Evolutionary conservation across 1,140 invertebrate species (phyloP).

Genomic region (Drosophila micromelanica): DNA sequence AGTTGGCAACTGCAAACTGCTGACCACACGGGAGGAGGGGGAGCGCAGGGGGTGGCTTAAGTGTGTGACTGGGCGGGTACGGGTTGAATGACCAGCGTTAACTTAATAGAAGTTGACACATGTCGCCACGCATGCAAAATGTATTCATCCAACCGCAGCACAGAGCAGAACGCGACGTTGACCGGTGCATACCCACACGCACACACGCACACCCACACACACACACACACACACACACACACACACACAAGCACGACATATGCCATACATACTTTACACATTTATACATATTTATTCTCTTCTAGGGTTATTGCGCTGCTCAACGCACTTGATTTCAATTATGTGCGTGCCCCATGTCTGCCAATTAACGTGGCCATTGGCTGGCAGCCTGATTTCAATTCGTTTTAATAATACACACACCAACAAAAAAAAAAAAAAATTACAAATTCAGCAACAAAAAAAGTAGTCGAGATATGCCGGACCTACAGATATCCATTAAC

Average conservation of each 20-base stretch:
- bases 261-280: neutral
- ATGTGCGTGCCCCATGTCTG: slow-evolving; percentile 42
- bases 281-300: slow-evolving; percentile 1
- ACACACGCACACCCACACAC: slow-evolving; percentile 4
- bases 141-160: slow-evolving; percentile 72
- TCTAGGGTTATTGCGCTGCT: slow-evolving; percentile 40
- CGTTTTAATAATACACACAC: slow-evolving; percentile 39
- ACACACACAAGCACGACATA: slow-evolving; percentile 3
- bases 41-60: neutral
- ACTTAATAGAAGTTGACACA: slow-evolving; percentile 82
- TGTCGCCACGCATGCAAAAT: slow-evolving; percentile 81
- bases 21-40: slow-evolving; percentile 33
- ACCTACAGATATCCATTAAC: no score
- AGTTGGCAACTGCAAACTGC: slow-evolving; percentile 25
- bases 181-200: slow-evolving; percentile 25
- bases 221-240: slow-evolving; percentile 11
- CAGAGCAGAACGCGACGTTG: slow-evolving; percentile 14
- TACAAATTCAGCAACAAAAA: no score
- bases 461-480: no score
- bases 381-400: slow-evolving; percentile 52
- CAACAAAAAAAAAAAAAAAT: neutral
- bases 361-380: slow-evolving; percentile 60
- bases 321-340: slow-evolving; percentile 67
- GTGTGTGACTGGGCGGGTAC: slow-evolving; percentile 7
- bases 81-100: slow-evolving; percentile 77